Base-by-base conservation (phyloP, 2,797 vertebrate genomes). In the Phaenicophaeus curvirostris region DNA sequence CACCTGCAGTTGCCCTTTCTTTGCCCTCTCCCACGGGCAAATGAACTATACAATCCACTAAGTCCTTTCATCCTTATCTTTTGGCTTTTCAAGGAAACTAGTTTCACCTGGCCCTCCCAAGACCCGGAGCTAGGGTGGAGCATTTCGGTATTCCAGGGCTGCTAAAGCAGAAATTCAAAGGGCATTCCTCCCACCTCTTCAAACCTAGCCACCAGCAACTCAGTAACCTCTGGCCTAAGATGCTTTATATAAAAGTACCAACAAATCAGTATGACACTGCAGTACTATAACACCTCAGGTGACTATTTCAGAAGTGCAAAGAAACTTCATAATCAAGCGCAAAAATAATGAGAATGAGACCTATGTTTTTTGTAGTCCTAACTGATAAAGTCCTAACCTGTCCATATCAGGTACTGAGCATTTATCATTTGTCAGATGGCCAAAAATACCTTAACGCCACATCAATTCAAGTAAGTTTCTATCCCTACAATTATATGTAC, bases 151-250 rank as follows among this genome's bases (percentile, higher is more conserved):
- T 79, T 89, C 68, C 78, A 87, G 58, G 57, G 67, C 83, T 92
- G 62, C 75, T 79, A 94, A 91, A 94, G 61, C 33, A 86, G 83
- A 80, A 94, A 94, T 95, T 96, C 94, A 96, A 97, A 96, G 86
- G 71, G 46, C 65, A 72, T 59, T 95, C 75, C 63, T 94, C 92
- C 93, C 90, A 89, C 48, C 81, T 93, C 81, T 95, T 96, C 78
- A 96, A 85, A 96, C 90, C 48, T 76, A 89, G 76, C 95, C 79
- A 90, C 91, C 53, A 94, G 92, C 86, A 90, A 79, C 68, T 94
- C 79, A 8, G 59, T 84, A 75, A 96, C 95, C 93, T 96, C 83
- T 76, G 63, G 73, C 89, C 92, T 25, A 20, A 90, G 66, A 90
- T 5, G 50, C 50, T 94, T 81, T 81, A 51, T 76, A 94, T 59